Evolutionary conservation across 1,140 invertebrate species (phyloP).

Genomic region (Drosophila subobscura): DNA sequence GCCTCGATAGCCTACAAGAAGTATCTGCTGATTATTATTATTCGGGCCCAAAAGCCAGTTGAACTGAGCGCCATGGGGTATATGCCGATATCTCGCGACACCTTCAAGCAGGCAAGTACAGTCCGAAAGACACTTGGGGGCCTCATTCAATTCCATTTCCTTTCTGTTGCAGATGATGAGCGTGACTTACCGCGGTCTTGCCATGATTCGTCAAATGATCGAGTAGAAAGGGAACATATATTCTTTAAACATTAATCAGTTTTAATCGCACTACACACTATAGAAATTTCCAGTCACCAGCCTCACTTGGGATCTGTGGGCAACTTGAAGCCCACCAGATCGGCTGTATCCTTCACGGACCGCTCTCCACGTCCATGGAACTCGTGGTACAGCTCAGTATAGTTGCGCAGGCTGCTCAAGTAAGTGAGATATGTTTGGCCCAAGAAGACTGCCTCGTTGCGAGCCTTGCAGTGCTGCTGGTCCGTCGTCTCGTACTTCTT

Average conservation of each 20-base stretch:
- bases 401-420: conserved; percentile 87
- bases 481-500: conserved; percentile 90
- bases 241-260: conserved; percentile 17
- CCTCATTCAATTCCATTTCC: neutral
- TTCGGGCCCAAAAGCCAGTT: conserved; percentile 38
- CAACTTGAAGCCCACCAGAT: conserved; percentile 92
- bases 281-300: conserved; percentile 6
- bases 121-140: too few species aligned
- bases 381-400: conserved; percentile 88
- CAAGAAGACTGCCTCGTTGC: conserved; percentile 89
- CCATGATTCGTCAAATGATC: conserved; percentile 54
- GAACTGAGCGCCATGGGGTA: conserved; percentile 54
- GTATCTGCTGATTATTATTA: conserved; percentile 50
- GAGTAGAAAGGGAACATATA: conserved; percentile 20
- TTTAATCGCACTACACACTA: conserved; percentile 42
- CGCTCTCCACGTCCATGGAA: conserved; percentile 91
- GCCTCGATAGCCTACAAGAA: conserved; percentile 58
- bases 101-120: conserved; percentile 55
- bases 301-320: conserved; percentile 90
- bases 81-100: conserved; percentile 53
- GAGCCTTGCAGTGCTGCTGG: conserved; percentile 91
- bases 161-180: conserved; percentile 52
- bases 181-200: conserved; percentile 53
- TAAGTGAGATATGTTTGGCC: conserved; percentile 91
- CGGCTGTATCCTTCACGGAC: conserved; percentile 89